Base-by-base conservation (phyloP, 2,888 invertebrate genomes). In the Heliconius aoede region DNA sequence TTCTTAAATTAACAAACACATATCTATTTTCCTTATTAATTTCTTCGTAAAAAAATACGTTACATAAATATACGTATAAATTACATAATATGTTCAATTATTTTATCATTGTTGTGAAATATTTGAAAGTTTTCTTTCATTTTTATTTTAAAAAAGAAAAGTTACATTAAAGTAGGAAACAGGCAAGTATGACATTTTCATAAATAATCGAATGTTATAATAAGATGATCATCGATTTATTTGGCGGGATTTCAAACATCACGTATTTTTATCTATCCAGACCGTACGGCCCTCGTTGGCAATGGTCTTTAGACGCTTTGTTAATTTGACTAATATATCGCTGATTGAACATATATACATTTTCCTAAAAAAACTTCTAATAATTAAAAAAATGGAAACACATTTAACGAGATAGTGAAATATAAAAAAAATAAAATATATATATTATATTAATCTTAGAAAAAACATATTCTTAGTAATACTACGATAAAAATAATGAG, bases 241-340 rank as follows among this genome's bases (percentile, higher is more conserved):
- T 92, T 93, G 93, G 93, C 93, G 83, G 79, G 82, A 86, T 84
- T 87, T 91, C 91, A 92, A 92, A 89, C 88, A 85, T 87, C 87
- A 87, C 82, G 83, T 89, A 89, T 90, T 90, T 90, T 88, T 90
- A 89, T 88, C 82, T 79, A 84, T 82, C 76, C 78, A 84, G 83
- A 83, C 82, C 82, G 81, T 67, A 73, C 73, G 73, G 65, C 82
- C 81, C 81, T 78, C 78, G 82, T 84, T 84, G 84, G 84, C 85
- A 82, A 81, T 82, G 82, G 76, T 78, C 78, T 78, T 83, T 80
- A 80, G 80, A 77, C 77, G 76, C 79, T 82, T 84, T 84, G 79
- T 83, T 81, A 81, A 74, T 73, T 74, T 73, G 73, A 80, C 81
- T 81, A 81, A 76, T 76, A 74, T 75, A 77, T 51, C 64, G 40